Evolutionary conservation across 2,888 invertebrate species (phyloP).

Genomic region (Tachystola acroxantha): DNA sequence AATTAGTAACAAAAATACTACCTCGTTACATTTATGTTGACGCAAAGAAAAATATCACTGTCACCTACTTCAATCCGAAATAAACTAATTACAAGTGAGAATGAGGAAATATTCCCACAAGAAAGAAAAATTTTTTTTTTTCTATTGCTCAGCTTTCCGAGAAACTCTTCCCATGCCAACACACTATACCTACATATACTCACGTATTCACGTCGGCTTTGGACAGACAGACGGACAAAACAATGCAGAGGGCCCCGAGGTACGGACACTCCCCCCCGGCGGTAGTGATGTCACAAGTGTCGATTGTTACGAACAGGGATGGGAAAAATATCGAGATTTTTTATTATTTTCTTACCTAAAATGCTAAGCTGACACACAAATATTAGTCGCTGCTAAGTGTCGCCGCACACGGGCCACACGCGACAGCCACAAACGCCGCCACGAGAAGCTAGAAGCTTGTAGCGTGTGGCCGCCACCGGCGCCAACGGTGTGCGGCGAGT

Average conservation of each 20-base stretch:
- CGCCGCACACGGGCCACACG: no score
- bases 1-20: no score
- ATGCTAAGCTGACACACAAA: no score
- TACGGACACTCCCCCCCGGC: conserved; percentile 65
- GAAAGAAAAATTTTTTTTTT: neutral
- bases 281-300: conserved; percentile 35
- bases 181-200: conserved; percentile 17
- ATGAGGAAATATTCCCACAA: neutral
- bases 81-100: no score
- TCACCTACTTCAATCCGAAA: no score
- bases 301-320: conserved; percentile 40
- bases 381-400: no score
- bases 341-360: conserved; percentile 3
- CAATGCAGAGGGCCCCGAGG: conserved; percentile 64
- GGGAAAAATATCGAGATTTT: conserved; percentile 16
- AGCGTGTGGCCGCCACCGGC: no score
- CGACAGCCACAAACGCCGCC: no score
- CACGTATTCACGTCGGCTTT: conserved; percentile 40
- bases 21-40: no score
- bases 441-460: no score
- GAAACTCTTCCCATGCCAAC: conserved; percentile 42
- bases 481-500: no score
- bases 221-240: conserved; percentile 72
- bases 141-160: conserved; percentile 26
- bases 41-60: no score